phyloP scores from a whole-genome alignment of 2,797 vertebrate genomes.

The Schizothorax lantsangensis region DNA sequence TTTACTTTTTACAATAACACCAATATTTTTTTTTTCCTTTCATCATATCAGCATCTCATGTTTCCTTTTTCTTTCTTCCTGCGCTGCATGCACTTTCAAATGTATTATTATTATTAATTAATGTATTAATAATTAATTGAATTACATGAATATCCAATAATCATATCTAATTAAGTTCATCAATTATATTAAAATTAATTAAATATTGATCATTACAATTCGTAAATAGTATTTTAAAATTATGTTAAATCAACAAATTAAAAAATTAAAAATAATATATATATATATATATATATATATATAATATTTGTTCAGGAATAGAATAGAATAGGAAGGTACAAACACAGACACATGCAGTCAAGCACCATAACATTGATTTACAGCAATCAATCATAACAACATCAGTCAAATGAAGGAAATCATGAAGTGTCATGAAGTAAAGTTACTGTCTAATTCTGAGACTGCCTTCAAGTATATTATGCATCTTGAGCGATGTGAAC shows the following conservation, averaged over 20 bases:
- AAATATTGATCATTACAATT: not conserved
- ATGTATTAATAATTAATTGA: not conserved
- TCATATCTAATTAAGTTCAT: no score
- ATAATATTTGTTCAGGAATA: no score
- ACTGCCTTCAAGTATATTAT: not conserved
- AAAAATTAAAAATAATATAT: not conserved
- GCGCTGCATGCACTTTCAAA: not conserved
- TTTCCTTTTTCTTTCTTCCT: not conserved
- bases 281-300: not conserved
- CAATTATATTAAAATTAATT: not conserved
- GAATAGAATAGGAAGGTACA: not conserved
- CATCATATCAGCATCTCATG: not conserved
- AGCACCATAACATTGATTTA: not conserved
- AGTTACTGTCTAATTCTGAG: constrained; percentile 6
- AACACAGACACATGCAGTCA: not conserved
- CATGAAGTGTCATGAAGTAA: not conserved
- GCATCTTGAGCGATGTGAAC: not conserved
- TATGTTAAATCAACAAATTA: not conserved
- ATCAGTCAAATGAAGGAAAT: not conserved
- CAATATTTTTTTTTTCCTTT: not conserved
- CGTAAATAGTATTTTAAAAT: not conserved
- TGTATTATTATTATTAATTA: not conserved
- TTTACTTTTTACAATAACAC: not conserved
- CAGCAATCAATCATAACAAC: not conserved
- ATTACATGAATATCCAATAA: not conserved